Evolutionary conservation across 2,113 vertebrate genomes (phyloP).

Genomic region (Ophiodon elongatus): DNA sequence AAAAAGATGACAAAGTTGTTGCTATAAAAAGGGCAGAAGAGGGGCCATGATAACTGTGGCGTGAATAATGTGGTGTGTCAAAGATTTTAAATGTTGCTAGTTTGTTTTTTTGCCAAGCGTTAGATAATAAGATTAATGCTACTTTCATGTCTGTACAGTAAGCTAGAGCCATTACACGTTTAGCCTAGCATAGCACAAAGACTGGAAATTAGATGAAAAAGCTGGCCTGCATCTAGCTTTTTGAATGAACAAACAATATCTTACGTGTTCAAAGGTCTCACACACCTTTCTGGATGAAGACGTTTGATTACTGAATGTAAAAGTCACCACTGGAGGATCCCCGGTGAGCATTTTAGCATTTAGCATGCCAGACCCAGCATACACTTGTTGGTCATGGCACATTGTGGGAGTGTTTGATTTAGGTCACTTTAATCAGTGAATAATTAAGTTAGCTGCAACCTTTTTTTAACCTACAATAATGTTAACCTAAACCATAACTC

Average conservation of each 20-base stretch:
- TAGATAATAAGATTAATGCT: neutral
- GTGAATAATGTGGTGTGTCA: neutral
- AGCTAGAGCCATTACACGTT: neutral
- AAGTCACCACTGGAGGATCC: neutral
- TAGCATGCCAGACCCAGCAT: neutral
- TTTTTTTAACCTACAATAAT: neutral
- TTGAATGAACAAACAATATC: neutral
- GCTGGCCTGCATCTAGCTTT: neutral
- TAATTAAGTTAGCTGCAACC: neutral
- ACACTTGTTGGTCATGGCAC: neutral
- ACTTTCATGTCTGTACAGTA: neutral
- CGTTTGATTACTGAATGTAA: neutral
- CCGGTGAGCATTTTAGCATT: neutral
- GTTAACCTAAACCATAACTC: neutral
- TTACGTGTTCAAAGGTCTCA: neutral
- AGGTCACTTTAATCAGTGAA: neutral
- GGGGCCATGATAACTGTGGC: neutral
- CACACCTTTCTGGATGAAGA: neutral
- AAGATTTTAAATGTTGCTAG: neutral
- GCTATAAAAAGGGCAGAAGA: neutral
- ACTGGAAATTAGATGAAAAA: neutral
- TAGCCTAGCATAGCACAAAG: neutral
- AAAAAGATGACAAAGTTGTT: slow-evolving; percentile 11
- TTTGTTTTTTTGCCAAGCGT: slow-evolving; percentile 12
- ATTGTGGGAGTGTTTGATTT: neutral